phyloP scores from a whole-genome alignment of 2,113 vertebrate species.

The Corythaeola cristata region DNA sequence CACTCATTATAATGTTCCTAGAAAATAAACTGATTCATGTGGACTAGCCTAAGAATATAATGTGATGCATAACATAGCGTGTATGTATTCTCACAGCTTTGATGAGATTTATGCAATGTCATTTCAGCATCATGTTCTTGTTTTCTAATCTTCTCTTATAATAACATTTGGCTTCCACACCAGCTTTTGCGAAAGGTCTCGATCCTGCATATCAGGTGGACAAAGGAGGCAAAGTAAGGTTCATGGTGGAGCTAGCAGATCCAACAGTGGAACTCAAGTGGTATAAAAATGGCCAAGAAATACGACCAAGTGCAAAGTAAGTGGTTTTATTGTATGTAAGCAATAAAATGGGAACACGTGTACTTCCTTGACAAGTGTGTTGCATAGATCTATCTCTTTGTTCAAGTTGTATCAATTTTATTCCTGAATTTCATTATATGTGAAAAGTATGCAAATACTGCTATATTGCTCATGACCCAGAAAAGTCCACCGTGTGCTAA shows the following conservation, averaged over 20 bases:
- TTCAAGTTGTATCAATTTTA: background rate
- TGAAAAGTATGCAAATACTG: background rate
- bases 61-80: background rate
- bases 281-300: conserved; percentile 99
- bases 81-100: background rate
- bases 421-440: background rate
- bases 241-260: conserved; percentile 93
- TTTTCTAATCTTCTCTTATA: background rate
- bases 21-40: background rate
- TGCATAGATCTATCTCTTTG: background rate
- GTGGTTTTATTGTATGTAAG: conserved; percentile 33
- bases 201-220: conserved; percentile 95
- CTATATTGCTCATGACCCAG: background rate
- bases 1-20: background rate
- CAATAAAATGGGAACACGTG: background rate
- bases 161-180: background rate
- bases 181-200: conserved; percentile 95
- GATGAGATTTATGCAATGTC: background rate
- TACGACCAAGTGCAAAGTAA: conserved; percentile 94
- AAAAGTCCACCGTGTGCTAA: background rate
- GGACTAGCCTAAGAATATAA: background rate
- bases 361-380: background rate
- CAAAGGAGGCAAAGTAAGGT: conserved; percentile 92
- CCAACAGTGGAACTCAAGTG: conserved; percentile 98
- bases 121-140: background rate